Conservation (phyloP, 2,888 invertebrate species). For the Dicycla oo region DNA sequence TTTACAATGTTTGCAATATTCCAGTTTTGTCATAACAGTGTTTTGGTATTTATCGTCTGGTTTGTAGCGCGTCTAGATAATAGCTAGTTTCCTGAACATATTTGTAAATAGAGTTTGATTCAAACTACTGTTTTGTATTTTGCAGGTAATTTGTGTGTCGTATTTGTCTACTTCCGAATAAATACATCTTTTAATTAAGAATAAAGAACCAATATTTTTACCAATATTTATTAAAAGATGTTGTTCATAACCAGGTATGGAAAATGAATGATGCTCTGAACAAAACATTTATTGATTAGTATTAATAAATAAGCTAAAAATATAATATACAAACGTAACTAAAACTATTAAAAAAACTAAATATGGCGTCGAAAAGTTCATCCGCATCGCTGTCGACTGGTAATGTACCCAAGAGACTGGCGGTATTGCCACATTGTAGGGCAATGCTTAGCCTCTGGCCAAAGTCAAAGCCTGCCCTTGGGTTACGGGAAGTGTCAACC, state of each 20-base stretch:
- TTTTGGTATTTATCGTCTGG: slow-evolving; percentile 29
- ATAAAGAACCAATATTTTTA: not conserved
- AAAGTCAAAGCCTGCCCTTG: no score
- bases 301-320: no score
- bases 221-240: not conserved
- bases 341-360: no score
- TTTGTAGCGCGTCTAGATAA: slow-evolving; percentile 48
- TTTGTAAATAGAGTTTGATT: slow-evolving; percentile 23
- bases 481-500: no score
- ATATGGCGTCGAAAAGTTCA: no score
- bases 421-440: no score
- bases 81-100: slow-evolving; percentile 44
- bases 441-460: no score
- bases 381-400: no score
- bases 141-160: not conserved
- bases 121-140: slow-evolving; percentile 4
- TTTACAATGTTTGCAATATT: slow-evolving; percentile 65
- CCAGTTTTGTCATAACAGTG: slow-evolving; percentile 56
- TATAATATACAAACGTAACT: no score
- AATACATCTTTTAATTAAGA: not conserved
- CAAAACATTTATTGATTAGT: no score
- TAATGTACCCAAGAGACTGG: no score
- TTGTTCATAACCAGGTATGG: not conserved
- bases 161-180: not conserved
- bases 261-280: no score